Percentiles rank a stretch among this genome's conserved stretches.
Evolutionary conservation across 1,140 invertebrate genomes (phyloP).

Genomic region (Euwallacea fornicatus): DNA sequence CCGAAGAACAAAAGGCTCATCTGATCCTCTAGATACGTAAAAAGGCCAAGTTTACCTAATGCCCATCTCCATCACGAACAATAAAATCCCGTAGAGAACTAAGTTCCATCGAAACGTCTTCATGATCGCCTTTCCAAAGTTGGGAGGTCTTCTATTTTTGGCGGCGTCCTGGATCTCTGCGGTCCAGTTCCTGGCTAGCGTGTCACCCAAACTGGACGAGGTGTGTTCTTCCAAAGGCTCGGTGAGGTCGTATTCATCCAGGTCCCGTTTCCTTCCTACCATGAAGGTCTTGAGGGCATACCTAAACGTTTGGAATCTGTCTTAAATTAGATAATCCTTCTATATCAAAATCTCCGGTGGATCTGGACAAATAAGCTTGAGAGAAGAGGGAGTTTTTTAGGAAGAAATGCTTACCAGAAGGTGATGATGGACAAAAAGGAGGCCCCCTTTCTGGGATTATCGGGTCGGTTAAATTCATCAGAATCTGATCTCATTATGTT

Average conservation of each 20-base stretch:
- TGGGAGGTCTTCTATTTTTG: constrained; percentile 45
- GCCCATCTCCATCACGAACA: constrained; percentile 51
- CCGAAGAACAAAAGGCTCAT: neutral
- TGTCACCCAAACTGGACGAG: constrained; percentile 44
- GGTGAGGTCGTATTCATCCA: constrained; percentile 45
- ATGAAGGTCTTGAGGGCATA: constrained; percentile 50
- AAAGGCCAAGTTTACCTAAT: constrained; percentile 42
- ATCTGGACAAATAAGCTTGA: neutral
- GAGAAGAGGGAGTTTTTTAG: neutral
- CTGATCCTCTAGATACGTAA: neutral
- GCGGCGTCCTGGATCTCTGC: constrained; percentile 41
- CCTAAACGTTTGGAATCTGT: constrained; percentile 40
- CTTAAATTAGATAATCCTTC: constrained; percentile 12
- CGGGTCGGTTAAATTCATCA: constrained; percentile 38
- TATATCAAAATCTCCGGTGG: neutral
- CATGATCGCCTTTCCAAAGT: constrained; percentile 50
- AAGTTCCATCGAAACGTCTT: constrained; percentile 52
- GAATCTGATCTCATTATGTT: constrained; percentile 10
- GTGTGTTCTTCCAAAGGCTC: constrained; percentile 45
- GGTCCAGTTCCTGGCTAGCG: constrained; percentile 43
- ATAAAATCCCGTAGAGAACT: constrained; percentile 48
- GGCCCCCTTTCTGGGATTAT: constrained; percentile 55
- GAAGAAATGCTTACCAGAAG: constrained; percentile 54
- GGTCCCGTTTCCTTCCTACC: constrained; percentile 41
- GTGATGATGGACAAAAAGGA: constrained; percentile 57